phyloP scores from a whole-genome alignment of 2,888 invertebrate genomes.

The Acanthosepion esculentum region DNA sequence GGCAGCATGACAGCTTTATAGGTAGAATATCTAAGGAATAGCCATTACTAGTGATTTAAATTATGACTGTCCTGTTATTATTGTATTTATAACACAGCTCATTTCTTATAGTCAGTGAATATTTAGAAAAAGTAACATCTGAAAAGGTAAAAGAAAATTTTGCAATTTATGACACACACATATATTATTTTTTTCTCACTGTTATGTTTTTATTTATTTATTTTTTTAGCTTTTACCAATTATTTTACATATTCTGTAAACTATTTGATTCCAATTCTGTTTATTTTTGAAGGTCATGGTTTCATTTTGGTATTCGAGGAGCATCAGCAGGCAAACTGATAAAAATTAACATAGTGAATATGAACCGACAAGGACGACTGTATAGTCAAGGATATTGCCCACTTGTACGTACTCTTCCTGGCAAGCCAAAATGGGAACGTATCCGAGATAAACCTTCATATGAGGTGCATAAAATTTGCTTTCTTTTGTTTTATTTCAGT shows the following conservation, averaged over 20 bases:
- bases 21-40: not conserved
- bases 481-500: not conserved
- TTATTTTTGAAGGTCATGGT: slow-evolving; percentile 83
- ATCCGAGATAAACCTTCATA: slow-evolving; percentile 86
- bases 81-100: not conserved
- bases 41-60: not conserved
- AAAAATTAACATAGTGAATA: slow-evolving; percentile 88
- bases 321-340: slow-evolving; percentile 77
- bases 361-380: slow-evolving; percentile 92
- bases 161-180: not conserved
- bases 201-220: not conserved
- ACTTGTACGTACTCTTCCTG: slow-evolving; percentile 79
- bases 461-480: slow-evolving; percentile 78
- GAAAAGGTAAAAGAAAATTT: not conserved
- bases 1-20: not conserved
- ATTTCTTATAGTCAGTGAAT: not conserved
- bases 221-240: not conserved
- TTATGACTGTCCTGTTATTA: not conserved
- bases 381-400: slow-evolving; percentile 84
- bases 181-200: not conserved
- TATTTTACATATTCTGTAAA: not conserved
- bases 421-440: slow-evolving; percentile 87
- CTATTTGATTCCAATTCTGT: not conserved
- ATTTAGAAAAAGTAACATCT: not conserved
- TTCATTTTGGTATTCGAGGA: slow-evolving; percentile 88